Evolutionary conservation across 2,797 vertebrate species (phyloP), one percentile per base, ranked within the genome.

Genomic region (Novumbra hubbsi): DNA sequence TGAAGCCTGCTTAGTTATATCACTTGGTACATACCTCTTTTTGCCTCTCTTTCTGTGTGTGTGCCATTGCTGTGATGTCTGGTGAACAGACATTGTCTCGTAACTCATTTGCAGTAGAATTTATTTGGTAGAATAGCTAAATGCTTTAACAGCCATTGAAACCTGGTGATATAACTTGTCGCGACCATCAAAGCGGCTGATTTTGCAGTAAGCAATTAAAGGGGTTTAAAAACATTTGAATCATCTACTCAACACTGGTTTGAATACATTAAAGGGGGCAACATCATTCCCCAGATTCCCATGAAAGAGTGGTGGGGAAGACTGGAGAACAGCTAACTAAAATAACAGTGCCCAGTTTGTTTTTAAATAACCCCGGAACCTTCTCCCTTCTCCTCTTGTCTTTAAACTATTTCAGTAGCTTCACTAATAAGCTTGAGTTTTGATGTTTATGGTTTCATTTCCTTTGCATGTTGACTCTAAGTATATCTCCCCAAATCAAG

Each of bases 291-390:
- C 55, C 24, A 60, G 55, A 60, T 60, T 60, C 55, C 55, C 21
- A 60, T 27, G 52, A 24, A 60, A 24, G 55, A 60, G 69, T 57
- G 70, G 45, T 76, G 81, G 80, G 80, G 78, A 75, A 73, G 62
- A 74, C 74, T 60, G 80, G 62, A 73, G 82, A 78, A 60, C 6
- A 60, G n/a, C 21, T 12, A 14, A 60, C 55, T n/a, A 9, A 8
- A 24, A 60, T 60, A 60, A 60, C 55, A 24, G 21, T 60, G 19
- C n/a, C 7, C 55, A 60, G 55, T 60, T 60, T 14, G 55, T 60
- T 60, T 60, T 12, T 17, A 60, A 27, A 60, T 60, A 12, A 11
- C 3, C 3, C 55, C 11, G 21, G 55, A 5, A 24, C 24, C 21
- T 64, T 32, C 62, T 64, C 15, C 41, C 62, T 15, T 63, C 21